These are phyloP conservation scores for Zaprionus kolodkinae DNA, from an alignment of 1,140 invertebrate species.

Conservation along the genomic window DNA sequence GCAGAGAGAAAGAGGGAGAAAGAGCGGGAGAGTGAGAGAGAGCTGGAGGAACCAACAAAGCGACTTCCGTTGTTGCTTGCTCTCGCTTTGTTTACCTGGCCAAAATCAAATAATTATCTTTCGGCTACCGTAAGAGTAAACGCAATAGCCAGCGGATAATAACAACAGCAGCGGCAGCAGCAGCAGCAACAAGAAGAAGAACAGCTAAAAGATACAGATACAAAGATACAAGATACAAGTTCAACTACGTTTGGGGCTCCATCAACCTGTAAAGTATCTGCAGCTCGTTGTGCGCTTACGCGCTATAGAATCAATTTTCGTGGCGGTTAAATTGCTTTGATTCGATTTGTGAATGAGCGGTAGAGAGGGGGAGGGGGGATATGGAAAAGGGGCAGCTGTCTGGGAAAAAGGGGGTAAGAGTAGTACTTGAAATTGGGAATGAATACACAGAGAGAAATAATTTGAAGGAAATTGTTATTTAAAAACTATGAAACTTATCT, in stretches of 20 bases:
- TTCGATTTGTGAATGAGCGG: slow-evolving; percentile 60
- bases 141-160: slow-evolving; percentile 5
- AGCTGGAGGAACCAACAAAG: slow-evolving; percentile 10
- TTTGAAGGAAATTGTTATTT: not conserved
- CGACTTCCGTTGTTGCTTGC: slow-evolving; percentile 54
- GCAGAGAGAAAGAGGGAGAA: not conserved
- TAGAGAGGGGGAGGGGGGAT: not conserved
- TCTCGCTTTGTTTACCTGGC: slow-evolving; percentile 2
- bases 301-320: slow-evolving; percentile 59
- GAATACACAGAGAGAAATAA: not conserved
- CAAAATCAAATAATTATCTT: slow-evolving; percentile 45
- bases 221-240: slow-evolving; percentile 17
- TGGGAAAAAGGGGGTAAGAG: not conserved
- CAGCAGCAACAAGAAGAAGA: not conserved
- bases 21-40: not conserved
- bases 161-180: not conserved
- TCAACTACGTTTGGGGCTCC: slow-evolving; percentile 25
- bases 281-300: slow-evolving; percentile 20
- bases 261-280: slow-evolving; percentile 31
- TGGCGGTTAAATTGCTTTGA: slow-evolving; percentile 70
- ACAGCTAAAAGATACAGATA: slow-evolving; percentile 1
- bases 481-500: no score
- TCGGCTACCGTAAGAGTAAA: slow-evolving; percentile 35
- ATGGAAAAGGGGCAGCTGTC: no score
- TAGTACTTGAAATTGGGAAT: slow-evolving; percentile 8